These are phyloP conservation scores for Leguminivora glycinivorella DNA, from an alignment of 1,140 invertebrate genomes.

Conservation along the genomic window DNA sequence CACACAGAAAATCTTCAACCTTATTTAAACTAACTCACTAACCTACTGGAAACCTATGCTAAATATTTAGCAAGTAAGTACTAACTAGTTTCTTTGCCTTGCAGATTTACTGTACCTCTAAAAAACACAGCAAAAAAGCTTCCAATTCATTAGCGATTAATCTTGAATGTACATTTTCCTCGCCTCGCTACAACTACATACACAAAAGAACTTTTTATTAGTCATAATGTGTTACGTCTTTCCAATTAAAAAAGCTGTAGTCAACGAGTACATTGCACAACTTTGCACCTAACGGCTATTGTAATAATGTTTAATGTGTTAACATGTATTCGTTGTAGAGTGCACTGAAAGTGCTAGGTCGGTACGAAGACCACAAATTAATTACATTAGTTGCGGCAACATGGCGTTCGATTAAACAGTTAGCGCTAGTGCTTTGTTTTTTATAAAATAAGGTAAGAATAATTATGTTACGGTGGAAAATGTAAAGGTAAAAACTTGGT, in stretches of 20 bases:
- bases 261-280: background rate
- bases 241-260: background rate
- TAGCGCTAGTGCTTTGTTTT: conserved; percentile 3
- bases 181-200: background rate
- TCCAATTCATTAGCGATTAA: background rate
- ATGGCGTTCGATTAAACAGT: conserved; percentile 16
- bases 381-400: conserved; percentile 26
- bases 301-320: background rate
- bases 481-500: too few relatives aligned
- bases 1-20: too few relatives aligned
- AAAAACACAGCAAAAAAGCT: background rate
- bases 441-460: background rate
- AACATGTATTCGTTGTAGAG: background rate
- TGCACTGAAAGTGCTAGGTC: background rate
- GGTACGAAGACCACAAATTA: conserved; percentile 8
- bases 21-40: too few relatives aligned
- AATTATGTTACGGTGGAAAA: too few relatives aligned
- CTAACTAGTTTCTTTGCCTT: background rate
- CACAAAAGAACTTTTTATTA: background rate
- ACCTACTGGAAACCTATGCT: too few relatives aligned
- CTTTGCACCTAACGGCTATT: background rate
- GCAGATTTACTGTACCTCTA: background rate
- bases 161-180: background rate
- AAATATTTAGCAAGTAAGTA: too few relatives aligned
- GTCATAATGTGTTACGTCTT: background rate